Conservation (phyloP, 2,113 vertebrate species). For the Epinephelus moara region DNA sequence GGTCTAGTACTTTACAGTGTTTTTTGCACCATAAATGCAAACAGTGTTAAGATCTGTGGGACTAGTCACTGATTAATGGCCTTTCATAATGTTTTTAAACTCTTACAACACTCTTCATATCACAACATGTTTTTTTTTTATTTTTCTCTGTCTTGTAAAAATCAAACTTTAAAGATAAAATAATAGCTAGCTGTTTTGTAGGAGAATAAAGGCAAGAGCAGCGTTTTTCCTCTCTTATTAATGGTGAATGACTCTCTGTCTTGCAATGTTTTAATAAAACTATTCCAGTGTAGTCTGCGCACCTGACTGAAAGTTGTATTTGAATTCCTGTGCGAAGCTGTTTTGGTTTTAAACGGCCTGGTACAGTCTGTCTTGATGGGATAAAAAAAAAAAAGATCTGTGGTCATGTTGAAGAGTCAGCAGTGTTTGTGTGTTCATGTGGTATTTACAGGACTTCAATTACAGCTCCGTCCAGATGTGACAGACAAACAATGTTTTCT, state of each 20-base stretch:
- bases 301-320: conserved; percentile 54
- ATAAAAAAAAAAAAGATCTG: neutral
- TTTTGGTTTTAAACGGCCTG: conserved; percentile 1
- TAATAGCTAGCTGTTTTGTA: conserved; percentile 80
- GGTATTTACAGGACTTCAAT: conserved; percentile 63
- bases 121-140: conserved; percentile 52
- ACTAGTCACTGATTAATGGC: conserved; percentile 77
- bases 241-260: conserved; percentile 84
- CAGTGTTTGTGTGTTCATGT: conserved; percentile 19
- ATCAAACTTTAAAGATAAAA: conserved; percentile 71
- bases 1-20: conserved; percentile 71
- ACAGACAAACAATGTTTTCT: conserved; percentile 74
- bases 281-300: conserved; percentile 71
- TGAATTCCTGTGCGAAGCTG: conserved; percentile 55
- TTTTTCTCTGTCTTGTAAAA: conserved; percentile 76
- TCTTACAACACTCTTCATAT: conserved; percentile 76
- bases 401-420: conserved; percentile 1
- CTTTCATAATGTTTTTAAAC: conserved; percentile 83
- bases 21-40: conserved; percentile 70
- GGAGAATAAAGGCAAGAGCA: conserved; percentile 72
- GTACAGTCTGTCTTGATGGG: neutral
- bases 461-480: conserved; percentile 66
- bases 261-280: conserved; percentile 79
- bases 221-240: conserved; percentile 75
- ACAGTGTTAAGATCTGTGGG: conserved; percentile 64